Percentiles rank a stretch among this genome's conserved stretches.
These are phyloP conservation scores for Acromyrmex echinatior DNA, from an alignment of 1,140 invertebrate genomes.

Conservation along the genomic window DNA sequence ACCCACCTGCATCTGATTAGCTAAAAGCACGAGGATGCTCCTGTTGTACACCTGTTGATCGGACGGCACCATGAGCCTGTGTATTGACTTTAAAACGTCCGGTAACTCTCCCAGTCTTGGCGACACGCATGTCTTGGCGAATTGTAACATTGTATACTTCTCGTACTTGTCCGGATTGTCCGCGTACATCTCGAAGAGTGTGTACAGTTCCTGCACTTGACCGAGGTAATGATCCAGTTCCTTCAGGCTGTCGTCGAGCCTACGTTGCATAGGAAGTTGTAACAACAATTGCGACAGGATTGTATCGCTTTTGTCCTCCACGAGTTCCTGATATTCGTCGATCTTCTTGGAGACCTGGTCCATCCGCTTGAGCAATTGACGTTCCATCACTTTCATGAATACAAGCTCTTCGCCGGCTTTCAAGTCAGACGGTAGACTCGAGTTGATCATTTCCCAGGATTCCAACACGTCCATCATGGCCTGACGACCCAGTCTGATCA, in stretches of 20 bases:
- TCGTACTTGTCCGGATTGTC: slow-evolving; percentile 86
- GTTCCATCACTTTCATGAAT: slow-evolving; percentile 87
- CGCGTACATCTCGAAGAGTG: slow-evolving; percentile 88
- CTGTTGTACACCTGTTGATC: slow-evolving; percentile 79
- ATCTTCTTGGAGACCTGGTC: slow-evolving; percentile 83
- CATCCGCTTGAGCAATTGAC: slow-evolving; percentile 86
- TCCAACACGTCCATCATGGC: slow-evolving; percentile 88
- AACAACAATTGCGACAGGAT: slow-evolving; percentile 80
- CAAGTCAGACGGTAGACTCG: slow-evolving; percentile 71
- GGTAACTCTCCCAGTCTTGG: slow-evolving; percentile 89
- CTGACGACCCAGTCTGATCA: slow-evolving; percentile 88
- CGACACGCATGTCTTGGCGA: slow-evolving; percentile 89
- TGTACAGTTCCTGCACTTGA: slow-evolving; percentile 87
- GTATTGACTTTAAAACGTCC: slow-evolving; percentile 89
- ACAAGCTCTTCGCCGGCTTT: slow-evolving; percentile 87
- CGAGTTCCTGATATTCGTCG: slow-evolving; percentile 76
- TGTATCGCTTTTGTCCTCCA: slow-evolving; percentile 65
- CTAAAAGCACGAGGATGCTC: slow-evolving; percentile 85
- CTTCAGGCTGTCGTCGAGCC: slow-evolving; percentile 87
- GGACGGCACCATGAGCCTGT: slow-evolving; percentile 87
- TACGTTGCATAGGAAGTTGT: slow-evolving; percentile 83
- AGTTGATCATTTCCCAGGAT: slow-evolving; percentile 88
- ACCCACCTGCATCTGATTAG: slow-evolving; percentile 87
- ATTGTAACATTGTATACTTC: slow-evolving; percentile 89
- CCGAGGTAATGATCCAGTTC: slow-evolving; percentile 88